phyloP scores from a whole-genome alignment of 2,888 invertebrate genomes.

The Ferrisia virgata region DNA sequence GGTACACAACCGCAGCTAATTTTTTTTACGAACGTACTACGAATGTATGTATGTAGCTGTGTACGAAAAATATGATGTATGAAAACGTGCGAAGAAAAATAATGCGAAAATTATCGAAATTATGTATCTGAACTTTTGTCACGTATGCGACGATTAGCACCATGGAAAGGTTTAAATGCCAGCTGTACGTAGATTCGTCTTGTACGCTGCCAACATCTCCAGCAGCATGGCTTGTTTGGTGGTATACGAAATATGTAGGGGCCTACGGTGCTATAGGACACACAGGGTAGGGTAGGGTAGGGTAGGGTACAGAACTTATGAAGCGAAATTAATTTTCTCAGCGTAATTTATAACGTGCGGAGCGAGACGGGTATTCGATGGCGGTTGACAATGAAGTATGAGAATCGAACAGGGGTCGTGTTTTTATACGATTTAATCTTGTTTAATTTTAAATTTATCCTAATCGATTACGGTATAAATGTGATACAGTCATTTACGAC shows the following conservation, averaged over 20 bases:
- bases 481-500: neutral
- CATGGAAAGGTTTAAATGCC: neutral
- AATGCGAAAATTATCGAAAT: slow-evolving; percentile 11
- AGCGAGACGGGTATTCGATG: neutral
- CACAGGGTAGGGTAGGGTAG: neutral
- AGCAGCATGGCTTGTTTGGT: neutral
- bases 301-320: neutral
- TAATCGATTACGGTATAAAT: neutral
- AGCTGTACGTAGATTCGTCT: neutral
- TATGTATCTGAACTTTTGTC: slow-evolving; percentile 16
- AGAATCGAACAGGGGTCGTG: slow-evolving; percentile 5
- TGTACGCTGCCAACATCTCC: neutral
- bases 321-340: slow-evolving; percentile 10
- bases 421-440: slow-evolving; percentile 22
- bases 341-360: neutral
- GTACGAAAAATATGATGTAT: neutral
- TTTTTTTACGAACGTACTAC: neutral
- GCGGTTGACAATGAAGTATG: slow-evolving; percentile 4
- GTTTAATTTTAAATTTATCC: slow-evolving; percentile 26
- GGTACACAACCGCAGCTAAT: neutral
- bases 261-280: neutral
- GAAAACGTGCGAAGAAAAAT: neutral
- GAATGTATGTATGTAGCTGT: too few relatives aligned
- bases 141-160: neutral
- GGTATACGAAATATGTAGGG: too few relatives aligned